Evolutionary conservation across 2,113 vertebrate genomes (phyloP), one percentile per base, ranked within the genome.

Genomic region (Psilopogon haemacephalus): DNA sequence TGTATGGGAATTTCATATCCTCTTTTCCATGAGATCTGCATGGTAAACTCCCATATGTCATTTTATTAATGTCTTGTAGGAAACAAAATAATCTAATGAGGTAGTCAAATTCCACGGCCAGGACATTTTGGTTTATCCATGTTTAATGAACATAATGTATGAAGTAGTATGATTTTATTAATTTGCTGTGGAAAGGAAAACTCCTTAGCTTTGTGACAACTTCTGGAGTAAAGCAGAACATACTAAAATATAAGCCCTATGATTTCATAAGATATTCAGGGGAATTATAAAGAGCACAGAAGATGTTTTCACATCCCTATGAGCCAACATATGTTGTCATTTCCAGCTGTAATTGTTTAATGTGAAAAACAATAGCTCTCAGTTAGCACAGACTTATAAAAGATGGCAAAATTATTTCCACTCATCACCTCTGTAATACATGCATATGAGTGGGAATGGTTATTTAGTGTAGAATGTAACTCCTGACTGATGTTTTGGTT

Each of bases 301-400:
- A 69, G 59, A 73, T 37, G 8, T 82, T 82, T 86, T 93, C 58
- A 44, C 24, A 58, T 68, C 27, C 5, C 14, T 79, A 3, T n/a
- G 28, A 82, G 16, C 26, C 28, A 79, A 72, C 26, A 55, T 35
- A 76, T 59, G 46, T 44, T 94, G 42, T 75, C 9, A 79, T 92
- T 92, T 89, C 63, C 71, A 85, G 50, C 40, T 94, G 73, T 63
- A 86, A 81, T 50, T 65, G 18, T 82, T 93, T 85, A 92, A 87
- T 33, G 6, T 35, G 40, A 64, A 84, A 92, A 93, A 93, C 18
- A 89, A 84, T 59, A 81, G 6, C 15, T 79, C 93, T 93, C 50
- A 58, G 71, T 85, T 87, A 78, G 69, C 2, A 2, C 4, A 85
- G 67, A 69, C 37, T 80, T 76, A 84, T 18, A 76, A 9, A 84